These are phyloP conservation scores for Chelidonichthys spinosus DNA, from an alignment of 2,797 vertebrate species.

Conservation along the genomic window DNA sequence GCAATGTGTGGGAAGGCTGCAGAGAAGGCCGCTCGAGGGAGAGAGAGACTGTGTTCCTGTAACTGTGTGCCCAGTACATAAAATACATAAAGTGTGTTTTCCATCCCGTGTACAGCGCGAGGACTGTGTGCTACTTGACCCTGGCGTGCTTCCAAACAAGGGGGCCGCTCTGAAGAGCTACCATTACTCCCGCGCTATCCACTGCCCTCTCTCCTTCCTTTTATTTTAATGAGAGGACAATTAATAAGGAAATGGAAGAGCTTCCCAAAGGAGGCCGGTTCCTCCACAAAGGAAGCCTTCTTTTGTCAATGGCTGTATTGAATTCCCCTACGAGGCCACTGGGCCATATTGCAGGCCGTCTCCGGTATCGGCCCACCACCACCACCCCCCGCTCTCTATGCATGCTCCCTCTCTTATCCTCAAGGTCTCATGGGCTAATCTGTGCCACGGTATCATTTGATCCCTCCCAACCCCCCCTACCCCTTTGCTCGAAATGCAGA, in stretches of 20 bases:
- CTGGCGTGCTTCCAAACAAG: slow-evolving; percentile 68
- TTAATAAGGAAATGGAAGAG: slow-evolving; percentile 82
- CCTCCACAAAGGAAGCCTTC: slow-evolving; percentile 76
- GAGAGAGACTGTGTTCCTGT: slow-evolving; percentile 4
- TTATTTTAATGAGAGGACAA: slow-evolving; percentile 80
- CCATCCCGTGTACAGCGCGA: slow-evolving; percentile 21
- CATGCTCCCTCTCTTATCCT: slow-evolving; percentile 54
- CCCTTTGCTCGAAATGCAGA: slow-evolving; percentile 62
- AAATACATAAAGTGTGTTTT: slow-evolving; percentile 51
- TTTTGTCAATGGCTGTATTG: slow-evolving; percentile 83
- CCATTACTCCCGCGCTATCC: slow-evolving; percentile 66
- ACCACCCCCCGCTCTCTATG: slow-evolving; percentile 30
- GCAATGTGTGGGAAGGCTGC: slow-evolving; percentile 40
- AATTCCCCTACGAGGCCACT: slow-evolving; percentile 77
- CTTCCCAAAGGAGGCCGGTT: slow-evolving; percentile 71
- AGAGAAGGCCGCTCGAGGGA: slow-evolving; percentile 38
- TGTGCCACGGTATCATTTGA: slow-evolving; percentile 75
- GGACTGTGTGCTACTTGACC: slow-evolving; percentile 59
- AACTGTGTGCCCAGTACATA: slow-evolving; percentile 25
- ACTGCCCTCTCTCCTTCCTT: slow-evolving; percentile 57
- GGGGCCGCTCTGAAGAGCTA: slow-evolving; percentile 55
- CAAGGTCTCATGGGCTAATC: slow-evolving; percentile 76
- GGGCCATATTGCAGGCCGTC: slow-evolving; percentile 77
- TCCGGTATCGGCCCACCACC: slow-evolving; percentile 69
- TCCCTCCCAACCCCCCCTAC: slow-evolving; percentile 25